Evolutionary conservation across 2,113 vertebrate genomes (phyloP).

Genomic region (Miniopterus natalensis): DNA sequence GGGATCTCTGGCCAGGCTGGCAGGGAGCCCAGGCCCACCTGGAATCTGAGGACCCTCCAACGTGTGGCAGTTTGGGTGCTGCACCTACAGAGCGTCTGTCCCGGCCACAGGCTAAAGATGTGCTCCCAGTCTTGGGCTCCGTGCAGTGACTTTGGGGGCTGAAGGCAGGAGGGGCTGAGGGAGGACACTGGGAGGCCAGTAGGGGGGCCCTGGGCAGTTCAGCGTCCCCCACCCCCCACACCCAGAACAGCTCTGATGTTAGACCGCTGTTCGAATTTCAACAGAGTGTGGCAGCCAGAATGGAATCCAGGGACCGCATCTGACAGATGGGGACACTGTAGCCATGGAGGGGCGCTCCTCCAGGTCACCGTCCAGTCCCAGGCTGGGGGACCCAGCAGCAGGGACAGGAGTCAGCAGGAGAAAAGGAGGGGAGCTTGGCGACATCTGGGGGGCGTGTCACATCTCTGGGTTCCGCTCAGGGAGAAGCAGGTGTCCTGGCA

Average conservation of each 20-base stretch:
- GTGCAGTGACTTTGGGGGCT: fast-evolving
- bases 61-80: fast-evolving
- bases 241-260: neutral
- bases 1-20: fast-evolving
- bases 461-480: neutral
- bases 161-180: neutral
- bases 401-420: neutral
- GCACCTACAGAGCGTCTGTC: fast-evolving
- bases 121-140: neutral
- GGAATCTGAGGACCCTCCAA: neutral
- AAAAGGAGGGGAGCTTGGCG: neutral
- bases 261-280: fast-evolving
- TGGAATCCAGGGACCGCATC: neutral
- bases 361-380: neutral
- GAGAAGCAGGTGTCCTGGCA: constrained; percentile 55
- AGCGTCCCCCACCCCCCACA: fast-evolving
- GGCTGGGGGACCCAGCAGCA: neutral
- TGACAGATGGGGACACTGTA: neutral
- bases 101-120: neutral
- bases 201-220: neutral
- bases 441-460: neutral
- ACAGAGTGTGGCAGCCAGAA: neutral
- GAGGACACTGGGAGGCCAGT: neutral
- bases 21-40: neutral
- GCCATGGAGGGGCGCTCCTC: neutral